phyloP scores from a whole-genome alignment of 2,113 vertebrate genomes.

The Prietella phreatophila region DNA sequence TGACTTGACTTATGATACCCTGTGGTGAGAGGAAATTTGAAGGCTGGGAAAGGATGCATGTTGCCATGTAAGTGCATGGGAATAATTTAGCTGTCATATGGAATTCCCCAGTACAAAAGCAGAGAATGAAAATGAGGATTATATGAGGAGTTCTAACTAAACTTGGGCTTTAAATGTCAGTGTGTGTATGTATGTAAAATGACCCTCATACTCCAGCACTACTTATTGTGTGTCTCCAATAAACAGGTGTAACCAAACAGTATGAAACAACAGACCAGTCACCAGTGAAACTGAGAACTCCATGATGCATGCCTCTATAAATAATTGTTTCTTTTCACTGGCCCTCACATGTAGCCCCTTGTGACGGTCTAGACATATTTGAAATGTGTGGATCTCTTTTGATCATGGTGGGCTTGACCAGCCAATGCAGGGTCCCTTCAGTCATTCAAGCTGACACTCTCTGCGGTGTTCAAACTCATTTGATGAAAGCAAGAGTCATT shows the following conservation, averaged over 20 bases:
- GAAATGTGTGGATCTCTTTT: constrained; percentile 7
- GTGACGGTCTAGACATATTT: constrained; percentile 34
- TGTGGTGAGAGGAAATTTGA: constrained; percentile 2
- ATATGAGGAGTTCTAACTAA: constrained; percentile 19
- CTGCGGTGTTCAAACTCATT: constrained; percentile 30
- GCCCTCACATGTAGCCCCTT: constrained; percentile 9
- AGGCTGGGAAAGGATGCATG: background rate
- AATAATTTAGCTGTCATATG: constrained; percentile 46
- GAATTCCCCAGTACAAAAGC: constrained; percentile 42
- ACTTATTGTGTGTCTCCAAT: constrained; percentile 1
- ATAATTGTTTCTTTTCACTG: constrained; percentile 38
- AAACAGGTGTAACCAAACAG: constrained; percentile 29
- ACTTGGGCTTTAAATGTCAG: constrained; percentile 48
- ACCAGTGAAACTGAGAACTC: background rate
- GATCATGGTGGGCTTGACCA: constrained; percentile 27
- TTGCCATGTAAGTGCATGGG: constrained; percentile 33
- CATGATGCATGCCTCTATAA: background rate
- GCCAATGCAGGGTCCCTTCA: constrained; percentile 26
- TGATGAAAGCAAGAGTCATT: constrained; percentile 42
- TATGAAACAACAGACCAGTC: constrained; percentile 27
- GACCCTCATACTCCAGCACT: background rate
- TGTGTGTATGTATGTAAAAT: constrained; percentile 15
- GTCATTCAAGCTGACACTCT: constrained; percentile 36
- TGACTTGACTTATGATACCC: constrained; percentile 27
- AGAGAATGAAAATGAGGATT: constrained; percentile 32